These are phyloP conservation scores for Netelia fuscicornis DNA, from an alignment of 2,888 invertebrate genomes.

Conservation along the genomic window DNA sequence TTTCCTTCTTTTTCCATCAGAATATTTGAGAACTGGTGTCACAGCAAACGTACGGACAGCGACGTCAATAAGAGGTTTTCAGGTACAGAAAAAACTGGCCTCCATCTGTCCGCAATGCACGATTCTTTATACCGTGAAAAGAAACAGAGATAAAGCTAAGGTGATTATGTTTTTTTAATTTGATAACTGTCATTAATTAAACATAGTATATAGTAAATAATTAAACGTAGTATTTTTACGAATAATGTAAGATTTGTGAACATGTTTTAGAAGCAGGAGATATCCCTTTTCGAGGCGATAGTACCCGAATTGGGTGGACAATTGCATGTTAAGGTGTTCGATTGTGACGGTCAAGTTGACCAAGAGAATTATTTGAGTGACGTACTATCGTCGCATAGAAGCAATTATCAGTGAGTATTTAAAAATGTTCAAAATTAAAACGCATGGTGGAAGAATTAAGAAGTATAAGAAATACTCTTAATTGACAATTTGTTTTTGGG, in stretches of 20 bases:
- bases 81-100: conserved; percentile 72
- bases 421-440: not conserved
- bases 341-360: conserved; percentile 78
- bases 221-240: not conserved
- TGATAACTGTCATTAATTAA: not conserved
- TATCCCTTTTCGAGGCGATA: conserved; percentile 74
- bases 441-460: not conserved
- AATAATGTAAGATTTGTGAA: not conserved
- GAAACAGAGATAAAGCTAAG: conserved; percentile 72
- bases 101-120: conserved; percentile 77
- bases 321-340: conserved; percentile 78
- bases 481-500: conserved; percentile 20
- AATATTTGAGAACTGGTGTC: conserved; percentile 79
- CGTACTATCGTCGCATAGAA: conserved; percentile 79
- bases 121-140: conserved; percentile 76
- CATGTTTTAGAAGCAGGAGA: conserved; percentile 69
- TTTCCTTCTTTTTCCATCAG: conserved; percentile 64
- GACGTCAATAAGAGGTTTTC: conserved; percentile 78
- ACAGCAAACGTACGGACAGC: conserved; percentile 80
- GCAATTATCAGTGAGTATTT: conserved; percentile 80
- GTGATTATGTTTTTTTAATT: conserved; percentile 67
- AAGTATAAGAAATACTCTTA: too few relatives aligned
- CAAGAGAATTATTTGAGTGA: conserved; percentile 76
- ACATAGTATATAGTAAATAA: too few relatives aligned
- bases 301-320: conserved; percentile 80